phyloP scores from a whole-genome alignment of 2,113 vertebrate species.

The Tamias sibiricus region DNA sequence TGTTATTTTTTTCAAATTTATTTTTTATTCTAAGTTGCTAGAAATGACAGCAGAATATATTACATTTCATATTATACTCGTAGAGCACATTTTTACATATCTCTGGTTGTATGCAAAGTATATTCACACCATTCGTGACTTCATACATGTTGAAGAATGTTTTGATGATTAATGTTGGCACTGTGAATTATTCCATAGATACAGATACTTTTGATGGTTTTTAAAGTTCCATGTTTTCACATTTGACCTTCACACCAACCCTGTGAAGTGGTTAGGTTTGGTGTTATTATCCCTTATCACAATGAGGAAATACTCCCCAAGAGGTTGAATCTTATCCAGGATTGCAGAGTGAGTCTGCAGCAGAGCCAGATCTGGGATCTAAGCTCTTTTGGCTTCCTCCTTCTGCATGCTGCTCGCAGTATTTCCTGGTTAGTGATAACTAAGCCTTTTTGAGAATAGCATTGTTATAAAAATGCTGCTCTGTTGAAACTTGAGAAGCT shows the following conservation, averaged over 20 bases:
- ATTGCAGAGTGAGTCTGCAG: neutral
- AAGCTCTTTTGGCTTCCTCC: neutral
- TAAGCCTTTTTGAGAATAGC: constrained; percentile 31
- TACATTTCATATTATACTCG: too few species aligned
- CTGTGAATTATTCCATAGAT: too few species aligned
- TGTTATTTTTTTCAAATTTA: too few species aligned
- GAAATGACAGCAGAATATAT: too few species aligned
- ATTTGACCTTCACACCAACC: neutral
- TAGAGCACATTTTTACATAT: too few species aligned
- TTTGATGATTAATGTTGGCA: neutral
- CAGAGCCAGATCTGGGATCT: neutral
- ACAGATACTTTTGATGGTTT: neutral
- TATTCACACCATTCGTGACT: too few species aligned
- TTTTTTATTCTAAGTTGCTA: too few species aligned
- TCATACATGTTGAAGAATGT: neutral
- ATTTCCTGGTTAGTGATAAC: constrained; percentile 54
- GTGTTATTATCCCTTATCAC: constrained; percentile 5
- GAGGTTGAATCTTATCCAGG: neutral
- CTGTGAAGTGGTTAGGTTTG: neutral
- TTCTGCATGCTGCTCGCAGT: neutral
- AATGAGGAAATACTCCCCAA: constrained; percentile 11
- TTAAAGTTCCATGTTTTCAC: neutral
- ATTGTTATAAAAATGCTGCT: constrained; percentile 52
- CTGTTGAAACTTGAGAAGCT: constrained; percentile 62
- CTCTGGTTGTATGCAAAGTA: too few species aligned